Evolutionary conservation across 2,888 invertebrate genomes (phyloP), one percentile per base, ranked within the genome.

Genomic region (Drosophila pseudotalamancana): DNA sequence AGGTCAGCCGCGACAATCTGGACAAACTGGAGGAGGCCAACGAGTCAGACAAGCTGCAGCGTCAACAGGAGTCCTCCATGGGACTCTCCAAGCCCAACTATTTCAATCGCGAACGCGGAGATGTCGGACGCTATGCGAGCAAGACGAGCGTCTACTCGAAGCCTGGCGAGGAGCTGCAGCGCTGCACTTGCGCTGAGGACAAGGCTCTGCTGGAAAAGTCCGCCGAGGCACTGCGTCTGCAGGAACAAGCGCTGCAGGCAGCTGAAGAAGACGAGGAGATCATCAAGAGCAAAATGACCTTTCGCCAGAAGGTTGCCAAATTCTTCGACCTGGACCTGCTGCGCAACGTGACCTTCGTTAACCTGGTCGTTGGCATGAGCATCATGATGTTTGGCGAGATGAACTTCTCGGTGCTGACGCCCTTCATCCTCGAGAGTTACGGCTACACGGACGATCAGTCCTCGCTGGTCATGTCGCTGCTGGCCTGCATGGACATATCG

Each of bases 281-380:
- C 31, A 73, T 77, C 3, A 89, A 87, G 39, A 61, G 77, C n/a
- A 87, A 78, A 46, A 85, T 94, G 72, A 92, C 92, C 0, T 93
- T 94, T 56, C 92, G 92, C 42, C 91, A 94, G 83, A 94, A 94
- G 88, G 81, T 95, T 0, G 90, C 92, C 2, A 91, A 93, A 48
- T 95, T 95, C 84, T 95, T 95, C 80, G 95, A 95, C 87, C 92
- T 95, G 43, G 94, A 94, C 86, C 91, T 95, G 42, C 86, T 95
- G 25, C 93, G 93, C 77, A 95, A 95, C 89, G 92, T 93, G 4
- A 93, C 94, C 3, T 95, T 95, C 74, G 93, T 95, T 4, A 95
- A 94, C 79, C 91, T 95, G 35, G 94, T 94, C 92, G 67, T 95
- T 59, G 95, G 95, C 18, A 93, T 95, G 71, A 95, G 94, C 11